Evolutionary conservation across 2,797 vertebrate species (phyloP).

Genomic region (Toxotes lorentzi): DNA sequence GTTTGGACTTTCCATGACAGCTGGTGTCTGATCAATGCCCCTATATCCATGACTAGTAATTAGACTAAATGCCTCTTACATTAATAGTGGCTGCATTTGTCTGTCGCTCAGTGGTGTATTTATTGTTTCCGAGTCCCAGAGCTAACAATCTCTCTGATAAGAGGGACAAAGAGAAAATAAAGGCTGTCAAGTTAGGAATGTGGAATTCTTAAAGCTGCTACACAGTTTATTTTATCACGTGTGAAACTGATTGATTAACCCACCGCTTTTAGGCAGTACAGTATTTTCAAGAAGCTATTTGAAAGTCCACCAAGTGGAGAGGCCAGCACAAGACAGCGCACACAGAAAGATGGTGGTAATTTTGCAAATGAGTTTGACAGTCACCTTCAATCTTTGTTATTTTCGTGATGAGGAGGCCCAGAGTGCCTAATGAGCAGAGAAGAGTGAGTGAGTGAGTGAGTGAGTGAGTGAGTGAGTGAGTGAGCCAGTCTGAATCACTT

Average conservation of each 20-base stretch:
- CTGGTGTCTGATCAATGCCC: conserved; percentile 36
- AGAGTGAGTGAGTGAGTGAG: conserved; percentile 47
- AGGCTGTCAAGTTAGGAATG: neutral
- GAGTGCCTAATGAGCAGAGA: conserved; percentile 64
- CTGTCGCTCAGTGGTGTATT: conserved; percentile 5
- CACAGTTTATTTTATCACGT: conserved; percentile 44
- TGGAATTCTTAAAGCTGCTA: neutral
- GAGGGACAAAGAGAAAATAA: conserved; percentile 13
- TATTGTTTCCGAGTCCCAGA: conserved; percentile 17
- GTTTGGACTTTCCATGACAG: conserved; percentile 49
- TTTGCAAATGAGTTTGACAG: conserved; percentile 63
- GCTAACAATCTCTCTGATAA: conserved; percentile 24
- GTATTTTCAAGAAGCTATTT: conserved; percentile 14
- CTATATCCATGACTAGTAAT: conserved; percentile 17
- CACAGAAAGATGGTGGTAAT: conserved; percentile 43
- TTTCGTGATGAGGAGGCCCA: conserved; percentile 48
- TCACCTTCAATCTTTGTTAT: conserved; percentile 42
- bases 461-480: conserved; percentile 50
- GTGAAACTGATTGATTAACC: conserved; percentile 34
- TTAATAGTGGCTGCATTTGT: conserved; percentile 15
- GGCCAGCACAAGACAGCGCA: neutral
- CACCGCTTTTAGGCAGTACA: neutral
- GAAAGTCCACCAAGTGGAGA: neutral
- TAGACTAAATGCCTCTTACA: neutral
- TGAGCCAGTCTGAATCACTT: conserved; percentile 45